Evolutionary conservation across 2,797 vertebrate species (phyloP), one percentile per base, ranked within the genome.

Genomic region (Atherinosoma microstoma): DNA sequence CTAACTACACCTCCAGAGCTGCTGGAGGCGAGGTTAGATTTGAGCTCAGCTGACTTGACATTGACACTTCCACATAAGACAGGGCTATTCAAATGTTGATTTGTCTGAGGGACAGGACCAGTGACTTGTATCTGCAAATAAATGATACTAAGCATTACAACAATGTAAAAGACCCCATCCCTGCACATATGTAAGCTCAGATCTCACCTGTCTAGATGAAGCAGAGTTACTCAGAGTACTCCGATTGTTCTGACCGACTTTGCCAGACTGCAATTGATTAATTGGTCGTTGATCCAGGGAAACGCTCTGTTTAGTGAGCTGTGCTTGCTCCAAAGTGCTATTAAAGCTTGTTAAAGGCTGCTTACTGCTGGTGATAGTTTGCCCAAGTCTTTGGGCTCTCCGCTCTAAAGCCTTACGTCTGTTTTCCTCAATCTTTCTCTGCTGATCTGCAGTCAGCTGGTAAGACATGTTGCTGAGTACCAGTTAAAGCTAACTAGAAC

Each of bases 371-470:
- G 40, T 7, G 54, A 53, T 76, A 30, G 91, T 90, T 72, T 93
- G 93, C 63, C 93, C 95, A 58, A 95, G 92, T 90, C 95, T 96
- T 82, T 97, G 95, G 3, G 98, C 97, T 93, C 98, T 95, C 72
- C 95, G 94, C 34, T 96, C 96, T 80, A 99, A 87, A 70, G 98
- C 98, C 59, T 82, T 95, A 67, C 83, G 95, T 34, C 97, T 93
- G 87, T 99, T 99, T 83, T 97, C 97, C 77, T 98, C 97, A 2
- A 99, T 99, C 87, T 90, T 95, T 64, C 91, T 91, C 92, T 94
- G 95, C 51, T 99, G 98, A 67, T 98, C 97, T 51, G 94, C 94
- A 6, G 96, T 98, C 73, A 99, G 93, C 71, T 90, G 92, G 60
- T 87, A 86, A 3, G 96, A 96, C 98, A 98, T 99, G 32, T 27